Evolutionary conservation across 1,140 invertebrate species (phyloP).

Genomic region (Chymomyza costata): DNA sequence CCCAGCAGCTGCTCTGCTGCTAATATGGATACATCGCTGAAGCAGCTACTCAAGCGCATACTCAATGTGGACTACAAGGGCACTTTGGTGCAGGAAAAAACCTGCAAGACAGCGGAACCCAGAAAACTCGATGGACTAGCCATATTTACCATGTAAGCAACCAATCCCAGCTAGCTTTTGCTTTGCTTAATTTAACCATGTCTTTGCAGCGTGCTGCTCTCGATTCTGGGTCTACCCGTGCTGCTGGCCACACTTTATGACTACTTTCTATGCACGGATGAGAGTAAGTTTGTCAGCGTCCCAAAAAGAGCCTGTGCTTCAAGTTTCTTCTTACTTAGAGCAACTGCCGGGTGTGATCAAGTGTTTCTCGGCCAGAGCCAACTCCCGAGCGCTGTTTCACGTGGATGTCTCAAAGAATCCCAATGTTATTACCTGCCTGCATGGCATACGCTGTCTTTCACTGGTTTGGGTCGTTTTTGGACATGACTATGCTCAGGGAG

Average conservation of each 20-base stretch:
- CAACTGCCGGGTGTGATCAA: constrained; percentile 28
- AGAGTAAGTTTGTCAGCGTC: not conserved
- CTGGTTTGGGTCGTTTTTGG: constrained; percentile 81
- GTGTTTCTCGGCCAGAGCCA: constrained; percentile 41
- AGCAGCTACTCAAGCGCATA: constrained; percentile 21
- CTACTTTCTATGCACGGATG: not conserved
- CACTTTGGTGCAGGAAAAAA: constrained; percentile 4
- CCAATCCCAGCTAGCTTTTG: not conserved
- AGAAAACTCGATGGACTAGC: constrained; percentile 24
- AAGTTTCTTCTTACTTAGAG: constrained; percentile 14
- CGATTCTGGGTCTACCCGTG: not conserved
- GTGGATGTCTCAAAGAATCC: constrained; percentile 32
- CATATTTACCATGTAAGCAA: constrained; percentile 44
- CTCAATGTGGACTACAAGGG: constrained; percentile 2
- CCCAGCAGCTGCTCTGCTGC: constrained; percentile 31
- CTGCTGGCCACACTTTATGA: not conserved
- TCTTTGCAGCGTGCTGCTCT: not conserved
- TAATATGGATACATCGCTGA: constrained; percentile 28
- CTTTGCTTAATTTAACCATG: not conserved
- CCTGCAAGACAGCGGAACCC: constrained; percentile 20
- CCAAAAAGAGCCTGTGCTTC: not conserved
- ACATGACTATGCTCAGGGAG: constrained; percentile 75
- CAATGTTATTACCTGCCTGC: constrained; percentile 75
- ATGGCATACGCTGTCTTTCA: constrained; percentile 78
- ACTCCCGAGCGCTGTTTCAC: constrained; percentile 35